Percentiles rank a stretch among this genome's conserved stretches.
These are phyloP conservation scores for Cyclophora albipunctata DNA, from an alignment of 2,888 invertebrate species.

Conservation along the genomic window DNA sequence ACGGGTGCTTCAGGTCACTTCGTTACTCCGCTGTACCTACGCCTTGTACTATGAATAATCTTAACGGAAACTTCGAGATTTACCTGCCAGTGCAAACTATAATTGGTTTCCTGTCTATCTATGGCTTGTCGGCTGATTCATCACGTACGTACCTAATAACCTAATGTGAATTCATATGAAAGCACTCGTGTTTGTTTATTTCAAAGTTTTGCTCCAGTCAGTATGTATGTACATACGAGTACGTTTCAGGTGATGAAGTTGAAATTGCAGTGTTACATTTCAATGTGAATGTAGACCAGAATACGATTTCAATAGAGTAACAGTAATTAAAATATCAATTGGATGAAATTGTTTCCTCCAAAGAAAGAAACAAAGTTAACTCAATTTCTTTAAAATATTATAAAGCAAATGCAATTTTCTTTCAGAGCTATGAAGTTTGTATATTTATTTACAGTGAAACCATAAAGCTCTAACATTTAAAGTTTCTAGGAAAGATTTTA, in stretches of 20 bases:
- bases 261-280: too few relatives aligned
- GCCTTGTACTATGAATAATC: slow-evolving; percentile 58
- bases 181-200: not conserved
- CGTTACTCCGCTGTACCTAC: slow-evolving; percentile 68
- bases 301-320: too few relatives aligned
- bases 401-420: too few relatives aligned
- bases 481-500: slow-evolving; percentile 1
- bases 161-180: slow-evolving; percentile 1
- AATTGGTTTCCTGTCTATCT: slow-evolving; percentile 17
- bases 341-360: too few relatives aligned
- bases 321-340: too few relatives aligned
- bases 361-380: too few relatives aligned
- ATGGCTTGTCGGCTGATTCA: slow-evolving; percentile 1
- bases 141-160: slow-evolving; percentile 10
- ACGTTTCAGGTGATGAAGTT: not conserved
- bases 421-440: too few relatives aligned
- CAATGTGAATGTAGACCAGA: too few relatives aligned
- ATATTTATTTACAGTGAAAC: too few relatives aligned
- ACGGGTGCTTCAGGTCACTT: slow-evolving; percentile 67
- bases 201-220: not conserved
- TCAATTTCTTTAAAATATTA: too few relatives aligned
- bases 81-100: slow-evolving; percentile 27
- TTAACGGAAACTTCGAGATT: slow-evolving; percentile 37
- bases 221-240: not conserved
- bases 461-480: too few relatives aligned